phyloP scores from a whole-genome alignment of 2,797 vertebrate genomes.

The Pseudomugil gertrudae region DNA sequence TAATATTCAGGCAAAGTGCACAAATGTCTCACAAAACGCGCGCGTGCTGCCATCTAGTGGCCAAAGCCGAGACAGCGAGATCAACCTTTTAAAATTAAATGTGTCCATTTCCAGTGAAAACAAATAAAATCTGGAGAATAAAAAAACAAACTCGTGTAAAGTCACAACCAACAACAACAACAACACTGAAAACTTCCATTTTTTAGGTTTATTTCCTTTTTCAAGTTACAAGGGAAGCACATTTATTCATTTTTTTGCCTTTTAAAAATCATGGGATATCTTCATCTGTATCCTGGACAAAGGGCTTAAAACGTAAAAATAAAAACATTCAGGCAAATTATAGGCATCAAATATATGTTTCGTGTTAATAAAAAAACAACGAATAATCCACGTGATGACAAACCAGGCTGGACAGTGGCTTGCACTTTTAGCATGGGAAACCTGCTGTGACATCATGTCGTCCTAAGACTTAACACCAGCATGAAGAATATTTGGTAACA shows the following conservation, averaged over 20 bases:
- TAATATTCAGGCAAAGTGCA: neutral
- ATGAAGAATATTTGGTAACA: slow-evolving; percentile 47
- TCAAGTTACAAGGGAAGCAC: slow-evolving; percentile 82
- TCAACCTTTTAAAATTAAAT: too few species aligned
- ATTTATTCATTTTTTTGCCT: slow-evolving; percentile 70
- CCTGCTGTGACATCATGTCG: slow-evolving; percentile 33
- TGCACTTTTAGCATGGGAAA: slow-evolving; percentile 43
- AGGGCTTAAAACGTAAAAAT: slow-evolving; percentile 64
- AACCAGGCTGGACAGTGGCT: slow-evolving; percentile 53
- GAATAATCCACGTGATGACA: slow-evolving; percentile 46
- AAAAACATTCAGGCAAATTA: slow-evolving; percentile 68
- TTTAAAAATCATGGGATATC: slow-evolving; percentile 61
- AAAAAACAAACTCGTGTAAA: too few species aligned
- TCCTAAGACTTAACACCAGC: slow-evolving; percentile 34
- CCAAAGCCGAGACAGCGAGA: neutral
- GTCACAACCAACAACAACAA: neutral
- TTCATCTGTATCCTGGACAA: slow-evolving; percentile 55
- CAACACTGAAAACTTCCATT: slow-evolving; percentile 21
- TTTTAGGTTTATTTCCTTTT: slow-evolving; percentile 64
- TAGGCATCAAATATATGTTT: slow-evolving; percentile 69
- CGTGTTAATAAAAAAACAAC: slow-evolving; percentile 51
- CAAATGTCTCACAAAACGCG: neutral
- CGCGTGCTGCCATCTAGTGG: slow-evolving; percentile 55
- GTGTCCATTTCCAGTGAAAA: neutral
- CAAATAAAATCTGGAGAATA: neutral